Evolutionary conservation across 2,888 invertebrate species (phyloP).

Genomic region (Ecdyonurus torrentis): DNA sequence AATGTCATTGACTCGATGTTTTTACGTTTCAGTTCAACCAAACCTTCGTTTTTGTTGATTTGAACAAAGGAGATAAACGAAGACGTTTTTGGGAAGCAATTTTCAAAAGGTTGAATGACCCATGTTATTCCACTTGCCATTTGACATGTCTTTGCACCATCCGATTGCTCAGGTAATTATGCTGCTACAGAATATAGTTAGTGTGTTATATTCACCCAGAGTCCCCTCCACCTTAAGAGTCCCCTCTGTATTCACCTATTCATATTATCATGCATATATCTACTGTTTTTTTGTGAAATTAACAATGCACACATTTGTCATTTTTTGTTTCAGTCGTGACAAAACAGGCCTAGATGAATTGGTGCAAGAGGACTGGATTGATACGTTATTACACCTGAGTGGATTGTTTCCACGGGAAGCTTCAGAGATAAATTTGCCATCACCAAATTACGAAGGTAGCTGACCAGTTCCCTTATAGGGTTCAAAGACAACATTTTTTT

Average conservation of each 20-base stretch:
- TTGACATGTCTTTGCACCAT: conserved; percentile 39
- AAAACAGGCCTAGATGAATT: conserved; percentile 51
- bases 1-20: background rate
- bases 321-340: conserved; percentile 48
- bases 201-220: too few species aligned
- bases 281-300: too few species aligned
- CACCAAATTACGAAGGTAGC: conserved; percentile 12
- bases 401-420: conserved; percentile 28
- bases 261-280: too few species aligned
- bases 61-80: conserved; percentile 35
- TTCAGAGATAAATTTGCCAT: conserved; percentile 5
- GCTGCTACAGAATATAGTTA: too few species aligned
- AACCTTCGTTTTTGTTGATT: conserved; percentile 41
- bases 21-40: conserved; percentile 32
- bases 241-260: too few species aligned
- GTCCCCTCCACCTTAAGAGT: too few species aligned
- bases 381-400: conserved; percentile 47
- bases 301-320: too few species aligned
- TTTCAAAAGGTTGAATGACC: conserved; percentile 37
- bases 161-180: conserved; percentile 44
- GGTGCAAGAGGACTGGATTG: conserved; percentile 48
- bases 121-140: conserved; percentile 30
- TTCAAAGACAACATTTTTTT: too few species aligned
- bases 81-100: conserved; percentile 41
- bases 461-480: too few species aligned